Evolutionary conservation across 2,888 invertebrate species (phyloP).

Genomic region (Yponomeuta malinellus): DNA sequence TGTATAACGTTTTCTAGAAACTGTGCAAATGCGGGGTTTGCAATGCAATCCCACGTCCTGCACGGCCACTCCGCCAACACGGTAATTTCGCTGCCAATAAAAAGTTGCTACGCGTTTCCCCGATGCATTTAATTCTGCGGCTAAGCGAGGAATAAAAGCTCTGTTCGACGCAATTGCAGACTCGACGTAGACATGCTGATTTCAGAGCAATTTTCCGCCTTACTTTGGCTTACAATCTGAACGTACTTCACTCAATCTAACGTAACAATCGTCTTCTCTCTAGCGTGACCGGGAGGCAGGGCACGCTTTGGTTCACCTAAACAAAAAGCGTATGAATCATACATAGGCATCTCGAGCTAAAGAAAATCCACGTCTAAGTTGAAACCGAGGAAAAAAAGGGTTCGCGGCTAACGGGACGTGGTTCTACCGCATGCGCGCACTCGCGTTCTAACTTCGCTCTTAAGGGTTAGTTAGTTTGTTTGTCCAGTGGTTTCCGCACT

Average conservation of each 20-base stretch:
- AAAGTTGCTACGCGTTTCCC: slow-evolving; percentile 24
- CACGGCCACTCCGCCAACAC: slow-evolving; percentile 24
- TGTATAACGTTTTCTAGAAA: slow-evolving; percentile 41
- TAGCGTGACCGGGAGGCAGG: not conserved
- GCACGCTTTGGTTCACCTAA: not conserved
- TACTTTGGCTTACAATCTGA: not conserved
- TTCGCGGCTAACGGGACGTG: slow-evolving; percentile 12
- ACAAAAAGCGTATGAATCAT: slow-evolving; percentile 1
- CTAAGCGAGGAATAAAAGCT: slow-evolving; percentile 15
- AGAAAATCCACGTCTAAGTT: not conserved
- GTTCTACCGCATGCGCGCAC: slow-evolving; percentile 5
- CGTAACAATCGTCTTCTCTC: not conserved
- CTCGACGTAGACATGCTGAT: not conserved
- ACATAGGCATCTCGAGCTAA: not conserved
- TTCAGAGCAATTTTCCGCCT: not conserved
- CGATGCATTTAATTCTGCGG: slow-evolving; percentile 25
- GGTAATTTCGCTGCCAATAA: slow-evolving; percentile 33
- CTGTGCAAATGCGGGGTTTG: slow-evolving; percentile 22
- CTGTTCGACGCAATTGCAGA: not conserved
- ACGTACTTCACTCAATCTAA: not conserved
- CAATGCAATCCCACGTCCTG: slow-evolving; percentile 24
- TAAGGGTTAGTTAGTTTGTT: not conserved
- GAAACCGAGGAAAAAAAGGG: not conserved
- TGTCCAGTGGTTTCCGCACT: too few relatives aligned
- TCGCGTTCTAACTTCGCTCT: slow-evolving; percentile 8